Percentiles rank a stretch among this genome's conserved stretches.
Conservation (phyloP, 2,888 invertebrate species). For the Metalampra italica region DNA sequence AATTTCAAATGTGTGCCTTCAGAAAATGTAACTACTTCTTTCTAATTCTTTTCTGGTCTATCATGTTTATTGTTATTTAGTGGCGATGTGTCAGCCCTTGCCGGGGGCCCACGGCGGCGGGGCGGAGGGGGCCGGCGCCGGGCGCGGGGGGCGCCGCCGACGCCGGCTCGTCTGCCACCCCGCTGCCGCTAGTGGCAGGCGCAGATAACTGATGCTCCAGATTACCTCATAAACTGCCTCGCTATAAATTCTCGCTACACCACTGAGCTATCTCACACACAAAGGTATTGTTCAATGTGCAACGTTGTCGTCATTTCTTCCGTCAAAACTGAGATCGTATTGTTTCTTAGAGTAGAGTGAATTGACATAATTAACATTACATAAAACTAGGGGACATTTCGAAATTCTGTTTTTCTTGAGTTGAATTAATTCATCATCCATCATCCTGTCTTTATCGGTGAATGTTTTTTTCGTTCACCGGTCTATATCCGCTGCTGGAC, state of each 20-base stretch:
- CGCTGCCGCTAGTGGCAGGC: slow-evolving; percentile 32
- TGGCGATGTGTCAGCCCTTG: slow-evolving; percentile 1
- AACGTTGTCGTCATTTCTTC: neutral
- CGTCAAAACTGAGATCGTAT: neutral
- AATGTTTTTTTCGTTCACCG: no score
- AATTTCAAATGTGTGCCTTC: no score
- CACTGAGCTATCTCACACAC: neutral
- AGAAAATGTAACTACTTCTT: no score
- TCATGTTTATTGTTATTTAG: neutral
- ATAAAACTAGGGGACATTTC: no score
- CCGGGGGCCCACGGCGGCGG: neutral
- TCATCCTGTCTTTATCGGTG: no score
- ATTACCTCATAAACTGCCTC: slow-evolving; percentile 55
- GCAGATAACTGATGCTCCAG: slow-evolving; percentile 51
- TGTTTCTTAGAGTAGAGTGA: no score
- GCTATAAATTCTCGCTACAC: neutral
- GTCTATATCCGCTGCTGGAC: no score
- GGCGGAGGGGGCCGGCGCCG: neutral
- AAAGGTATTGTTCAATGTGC: neutral
- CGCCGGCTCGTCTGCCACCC: slow-evolving; percentile 62
- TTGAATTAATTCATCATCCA: no score
- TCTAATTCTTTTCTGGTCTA: neutral
- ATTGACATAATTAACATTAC: no score
- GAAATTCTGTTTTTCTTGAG: no score
- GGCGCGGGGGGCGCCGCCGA: slow-evolving; percentile 37